Base-by-base conservation (phyloP, 53 echinoderm and acorn worm genomes). In the Holothuria leucospilota region DNA sequence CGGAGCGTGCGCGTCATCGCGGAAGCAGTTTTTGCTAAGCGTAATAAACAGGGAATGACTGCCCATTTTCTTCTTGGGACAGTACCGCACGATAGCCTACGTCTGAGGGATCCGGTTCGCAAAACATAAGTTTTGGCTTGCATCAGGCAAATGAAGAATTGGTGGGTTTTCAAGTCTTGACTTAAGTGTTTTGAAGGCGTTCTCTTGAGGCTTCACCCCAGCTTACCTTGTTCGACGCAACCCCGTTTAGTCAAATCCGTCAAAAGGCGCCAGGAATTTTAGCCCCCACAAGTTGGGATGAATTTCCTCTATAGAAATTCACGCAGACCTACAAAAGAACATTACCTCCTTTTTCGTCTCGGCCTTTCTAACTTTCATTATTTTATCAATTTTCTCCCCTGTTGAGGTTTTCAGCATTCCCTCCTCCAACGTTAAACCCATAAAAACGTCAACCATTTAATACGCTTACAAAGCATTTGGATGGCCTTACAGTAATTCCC, bases 231-330 rank as follows among this genome's bases (percentile, higher is more conserved):
- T 85, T 72, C 29, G 90, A 85, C 15, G 73, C 34, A 21, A n/a
- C 80, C 74, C 40, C 84, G 77, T 39, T 85, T 85, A 27, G 85
- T 90, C 59, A 85, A 65, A 56, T 90, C 90, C n/a, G 90, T 90
- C 20, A n/a, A 90, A 65, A n/a, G 85, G 90, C 10, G 85, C 85
- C 20, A 84, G 79, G 15, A 90, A n/a, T n/a, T n/a, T n/a, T 34
- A 34, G 34, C n/a, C 34, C 3, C 34, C 34, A 34, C 34, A 34
- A 34, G 1, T 34, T 34, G 34, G 34, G 58, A 90, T 83, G 30
- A 88, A 88, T 34, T 82, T 88, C n/a, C 83, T n/a, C n/a, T 56
- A 23, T 88, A 88, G 29, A 81, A 88, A 20, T 58, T 81, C 23
- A 39, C 83, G 6, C n/a, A 82, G 28, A 8, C 83, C 88, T 29